A percentile compares a stretch with the other conserved stretches of the same genome.
Conservation (phyloP, 2,888 invertebrate species). For the Tortrix viridana region DNA sequence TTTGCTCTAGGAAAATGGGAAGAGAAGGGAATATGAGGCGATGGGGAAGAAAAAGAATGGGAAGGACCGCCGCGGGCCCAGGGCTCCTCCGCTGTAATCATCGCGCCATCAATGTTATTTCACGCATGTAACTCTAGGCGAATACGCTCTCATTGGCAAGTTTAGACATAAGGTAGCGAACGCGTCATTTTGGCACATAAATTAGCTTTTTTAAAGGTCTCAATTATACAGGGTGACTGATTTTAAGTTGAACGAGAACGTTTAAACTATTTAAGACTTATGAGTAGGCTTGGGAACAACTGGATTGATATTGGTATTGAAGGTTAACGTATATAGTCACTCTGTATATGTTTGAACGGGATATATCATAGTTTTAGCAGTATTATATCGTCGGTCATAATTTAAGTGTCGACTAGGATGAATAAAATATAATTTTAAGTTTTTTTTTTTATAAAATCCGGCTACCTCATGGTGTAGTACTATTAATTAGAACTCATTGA, state of each 20-base stretch:
- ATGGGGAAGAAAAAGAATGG: too few relatives aligned
- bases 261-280: not conserved
- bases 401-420: slow-evolving; percentile 51
- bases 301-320: not conserved
- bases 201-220: slow-evolving; percentile 38
- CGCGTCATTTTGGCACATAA: slow-evolving; percentile 44
- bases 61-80: slow-evolving; percentile 41
- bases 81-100: slow-evolving; percentile 16
- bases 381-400: slow-evolving; percentile 64
- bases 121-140: slow-evolving; percentile 32
- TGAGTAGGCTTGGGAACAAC: not conserved
- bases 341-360: slow-evolving; percentile 29
- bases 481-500: slow-evolving; percentile 47
- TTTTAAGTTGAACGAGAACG: not conserved
- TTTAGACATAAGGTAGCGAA: slow-evolving; percentile 51
- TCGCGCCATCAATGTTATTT: slow-evolving; percentile 21
- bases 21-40: slow-evolving; percentile 26
- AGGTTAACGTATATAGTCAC: slow-evolving; percentile 4
- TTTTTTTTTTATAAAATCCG: slow-evolving; percentile 59
- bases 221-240: slow-evolving; percentile 22
- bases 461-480: slow-evolving; percentile 74
- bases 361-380: slow-evolving; percentile 71
- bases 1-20: slow-evolving; percentile 27
- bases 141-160: slow-evolving; percentile 53
- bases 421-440: slow-evolving; percentile 55